phyloP scores from a whole-genome alignment of 2,797 vertebrate genomes.

The Fistularia commersonii region DNA sequence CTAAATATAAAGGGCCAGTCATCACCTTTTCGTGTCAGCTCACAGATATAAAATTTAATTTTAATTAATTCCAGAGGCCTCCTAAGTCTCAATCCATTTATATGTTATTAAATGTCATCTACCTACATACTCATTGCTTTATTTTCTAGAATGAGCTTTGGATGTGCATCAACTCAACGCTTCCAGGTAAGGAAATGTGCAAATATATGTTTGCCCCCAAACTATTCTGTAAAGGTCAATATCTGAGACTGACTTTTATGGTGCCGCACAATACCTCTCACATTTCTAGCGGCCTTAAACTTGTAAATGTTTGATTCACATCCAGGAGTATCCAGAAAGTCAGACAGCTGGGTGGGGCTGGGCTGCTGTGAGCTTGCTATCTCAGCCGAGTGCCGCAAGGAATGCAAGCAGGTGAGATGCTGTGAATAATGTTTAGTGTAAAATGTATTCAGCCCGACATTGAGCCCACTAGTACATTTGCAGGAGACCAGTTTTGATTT shows the following conservation, averaged over 20 bases:
- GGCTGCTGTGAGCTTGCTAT: constrained; percentile 98
- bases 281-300: background rate
- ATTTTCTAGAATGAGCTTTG: constrained; percentile 64
- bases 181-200: constrained; percentile 56
- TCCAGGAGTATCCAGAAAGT: constrained; percentile 89
- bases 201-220: background rate
- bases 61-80: too few species aligned
- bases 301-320: constrained; percentile 5
- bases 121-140: background rate
- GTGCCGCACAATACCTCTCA: too few species aligned
- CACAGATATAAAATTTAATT: too few species aligned
- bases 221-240: background rate
- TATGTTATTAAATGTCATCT: background rate
- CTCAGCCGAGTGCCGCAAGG: constrained; percentile 87
- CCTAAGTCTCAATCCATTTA: too few species aligned
- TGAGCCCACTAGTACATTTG: background rate
- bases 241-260: background rate
- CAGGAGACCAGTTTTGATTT: background rate
- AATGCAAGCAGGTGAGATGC: constrained; percentile 87
- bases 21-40: too few species aligned
- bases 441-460: too few species aligned
- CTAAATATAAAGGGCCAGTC: too few species aligned
- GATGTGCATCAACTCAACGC: constrained; percentile 70
- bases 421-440: background rate
- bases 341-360: constrained; percentile 95